These are phyloP conservation scores for Thalassoma bifasciatum DNA, from an alignment of 2,113 vertebrate species.

Conservation along the genomic window DNA sequence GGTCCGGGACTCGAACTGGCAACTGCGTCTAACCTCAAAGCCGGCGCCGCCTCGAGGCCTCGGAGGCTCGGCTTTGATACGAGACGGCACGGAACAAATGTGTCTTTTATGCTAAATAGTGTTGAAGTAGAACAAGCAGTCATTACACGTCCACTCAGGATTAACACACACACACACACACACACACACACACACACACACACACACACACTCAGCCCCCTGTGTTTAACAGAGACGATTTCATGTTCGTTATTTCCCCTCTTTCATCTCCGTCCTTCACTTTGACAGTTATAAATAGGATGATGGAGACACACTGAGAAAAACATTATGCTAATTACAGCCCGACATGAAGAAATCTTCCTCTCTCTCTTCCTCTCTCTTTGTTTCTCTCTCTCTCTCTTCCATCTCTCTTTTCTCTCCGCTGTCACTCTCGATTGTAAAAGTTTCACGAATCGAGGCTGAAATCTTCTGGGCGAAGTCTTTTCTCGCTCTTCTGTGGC, in stretches of 20 bases:
- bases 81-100: constrained; percentile 29
- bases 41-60: constrained; percentile 28
- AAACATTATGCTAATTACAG: constrained; percentile 61
- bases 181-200: background rate
- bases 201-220: too few relatives aligned
- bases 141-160: constrained; percentile 34
- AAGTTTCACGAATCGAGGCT: too few relatives aligned
- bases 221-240: constrained; percentile 54
- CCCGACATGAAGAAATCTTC: constrained; percentile 27
- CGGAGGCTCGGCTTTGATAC: constrained; percentile 51
- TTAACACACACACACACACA: constrained; percentile 8
- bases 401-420: too few relatives aligned
- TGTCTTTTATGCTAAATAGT: constrained; percentile 44
- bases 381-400: background rate
- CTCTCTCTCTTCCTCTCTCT: constrained; percentile 32
- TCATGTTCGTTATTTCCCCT: constrained; percentile 57
- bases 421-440: too few relatives aligned
- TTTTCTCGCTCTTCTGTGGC: too few relatives aligned
- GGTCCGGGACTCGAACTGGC: constrained; percentile 43
- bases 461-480: too few relatives aligned
- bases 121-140: constrained; percentile 48
- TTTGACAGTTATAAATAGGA: constrained; percentile 60
- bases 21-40: constrained; percentile 55
- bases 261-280: constrained; percentile 57
- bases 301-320: constrained; percentile 53